Evolutionary conservation across 1,140 invertebrate species (phyloP), one percentile per base, ranked within the genome.

Genomic region (Hycleus cichorii): DNA sequence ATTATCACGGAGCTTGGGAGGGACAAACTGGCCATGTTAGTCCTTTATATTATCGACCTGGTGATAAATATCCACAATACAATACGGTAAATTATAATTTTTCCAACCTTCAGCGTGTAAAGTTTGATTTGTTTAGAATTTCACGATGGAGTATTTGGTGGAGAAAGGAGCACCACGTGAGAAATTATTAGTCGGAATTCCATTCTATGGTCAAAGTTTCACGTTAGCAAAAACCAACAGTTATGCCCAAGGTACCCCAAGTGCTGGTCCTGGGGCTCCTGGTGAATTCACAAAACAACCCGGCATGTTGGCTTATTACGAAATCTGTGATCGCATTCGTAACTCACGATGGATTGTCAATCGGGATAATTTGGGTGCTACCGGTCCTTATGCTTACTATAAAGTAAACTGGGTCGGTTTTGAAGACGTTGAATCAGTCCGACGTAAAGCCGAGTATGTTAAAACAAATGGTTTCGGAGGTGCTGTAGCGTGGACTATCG

Each of bases 351-450:
- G 84, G 84, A 76, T 76, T 43, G 79, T 76, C 2, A 78, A 77
- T 2, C 72, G 76, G 59, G 78, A 81, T 49, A 69, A 70, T 4
- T 76, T 66, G 3, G 72, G 69, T 24, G 74, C 72, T 39, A 72
- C 80, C 3, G 90, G 89, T 9, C 91, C 92, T 1, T 95, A 88
- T 73, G 85, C 90, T 2, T 86, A 87, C 69, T 76, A 80, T 2
- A 82, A 82, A 8, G 81, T 92, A 64, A 90, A 95, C 65, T 97
- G 93, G 91, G 90, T 95, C 0, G 89, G 91, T 47, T 97, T 85
- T 69, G 94, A 97, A 64, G 87, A 94, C 74, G 68, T 80, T 1
- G 80, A 83, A 46, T 93, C 89, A 27, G 77, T 94, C 2, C 78
- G 72, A 18, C 77, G 83, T 54, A 95, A 95, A 76, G 87, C 87